These are phyloP conservation scores for Misgurnus mizolepis DNA, from an alignment of 2,113 vertebrate species.

Conservation along the genomic window DNA sequence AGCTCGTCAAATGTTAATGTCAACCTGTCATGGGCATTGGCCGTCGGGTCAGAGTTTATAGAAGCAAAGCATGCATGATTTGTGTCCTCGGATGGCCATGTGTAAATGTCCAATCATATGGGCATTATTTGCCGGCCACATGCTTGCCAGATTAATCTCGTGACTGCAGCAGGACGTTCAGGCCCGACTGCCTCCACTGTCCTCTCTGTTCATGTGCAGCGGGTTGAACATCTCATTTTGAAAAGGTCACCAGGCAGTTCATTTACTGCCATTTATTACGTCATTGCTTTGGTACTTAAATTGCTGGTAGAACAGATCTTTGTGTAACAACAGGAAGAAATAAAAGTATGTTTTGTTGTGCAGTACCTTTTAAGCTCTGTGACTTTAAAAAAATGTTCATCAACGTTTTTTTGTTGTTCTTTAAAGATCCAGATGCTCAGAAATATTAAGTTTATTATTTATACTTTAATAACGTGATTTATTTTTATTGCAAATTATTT, in stretches of 20 bases:
- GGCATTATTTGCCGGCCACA: slow-evolving; percentile 41
- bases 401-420: too few relatives aligned
- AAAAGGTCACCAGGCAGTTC: slow-evolving; percentile 41
- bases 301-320: slow-evolving; percentile 9
- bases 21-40: slow-evolving; percentile 16
- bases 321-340: background rate
- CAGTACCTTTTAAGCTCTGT: background rate
- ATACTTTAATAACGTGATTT: too few relatives aligned
- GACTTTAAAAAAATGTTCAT: background rate
- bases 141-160: slow-evolving; percentile 45
- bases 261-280: slow-evolving; percentile 40
- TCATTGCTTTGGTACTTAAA: slow-evolving; percentile 14
- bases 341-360: background rate
- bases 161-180: slow-evolving; percentile 42
- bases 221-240: slow-evolving; percentile 41
- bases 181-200: slow-evolving; percentile 40
- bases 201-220: slow-evolving; percentile 45
- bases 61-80: slow-evolving; percentile 21
- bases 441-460: background rate
- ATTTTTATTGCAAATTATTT: too few relatives aligned
- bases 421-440: too few relatives aligned
- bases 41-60: background rate
- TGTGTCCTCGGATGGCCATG: slow-evolving; percentile 5
- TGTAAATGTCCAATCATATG: slow-evolving; percentile 31
- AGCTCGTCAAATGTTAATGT: slow-evolving; percentile 15